Evolutionary conservation across 1,140 invertebrate species (phyloP), one percentile per base, ranked within the genome.

Genomic region (Trachymyrmex cornetzi): DNA sequence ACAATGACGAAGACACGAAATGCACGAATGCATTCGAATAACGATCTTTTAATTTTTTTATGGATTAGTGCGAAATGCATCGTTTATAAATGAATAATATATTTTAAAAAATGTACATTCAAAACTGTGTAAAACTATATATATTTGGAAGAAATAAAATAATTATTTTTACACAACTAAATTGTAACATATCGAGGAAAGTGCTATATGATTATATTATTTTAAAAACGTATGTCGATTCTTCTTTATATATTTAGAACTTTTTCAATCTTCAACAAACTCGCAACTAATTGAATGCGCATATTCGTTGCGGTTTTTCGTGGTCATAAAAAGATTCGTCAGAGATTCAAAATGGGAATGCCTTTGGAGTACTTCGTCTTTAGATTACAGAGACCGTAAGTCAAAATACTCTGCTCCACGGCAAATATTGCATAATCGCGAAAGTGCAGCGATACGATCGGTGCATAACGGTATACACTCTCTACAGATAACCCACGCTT

Each of bases 361-460:
- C 64, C 64, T 67, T 14, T 67, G 5, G 64, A 67, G 34, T n/a
- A 27, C 11, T 38, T 77, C 38, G 11, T 11, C 64, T 67, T 22
- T 14, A 1, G n/a, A 44, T 34, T 14, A 64, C 59, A 27, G 22
- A 69, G 74, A n/a, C 19, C 57, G 75, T 53, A 34, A 71, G 30
- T 81, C 24, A 19, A 57, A 71, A 81, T 81, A 80, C 24, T 38
- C 30, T n/a, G 48, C 50, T 71, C 63, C 67, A 57, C 64, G 77
- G 77, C 59, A 55, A 71, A 71, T 81, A 81, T 81, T 71, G 67
- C 80, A 48, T 74, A 72, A 82, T 82, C 53, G 79, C 79, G 50
- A 82, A 74, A 82, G 80, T 74, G 80, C 80, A 74, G 24, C 67
- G 67, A 72, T 72, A 74, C 14, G 67, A 74, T 82, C 80, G 24